A percentile compares a stretch with the other conserved stretches of the same genome.
These are phyloP conservation scores for Threskiornis aethiopicus DNA, from an alignment of 2,797 vertebrate genomes.

Conservation along the genomic window DNA sequence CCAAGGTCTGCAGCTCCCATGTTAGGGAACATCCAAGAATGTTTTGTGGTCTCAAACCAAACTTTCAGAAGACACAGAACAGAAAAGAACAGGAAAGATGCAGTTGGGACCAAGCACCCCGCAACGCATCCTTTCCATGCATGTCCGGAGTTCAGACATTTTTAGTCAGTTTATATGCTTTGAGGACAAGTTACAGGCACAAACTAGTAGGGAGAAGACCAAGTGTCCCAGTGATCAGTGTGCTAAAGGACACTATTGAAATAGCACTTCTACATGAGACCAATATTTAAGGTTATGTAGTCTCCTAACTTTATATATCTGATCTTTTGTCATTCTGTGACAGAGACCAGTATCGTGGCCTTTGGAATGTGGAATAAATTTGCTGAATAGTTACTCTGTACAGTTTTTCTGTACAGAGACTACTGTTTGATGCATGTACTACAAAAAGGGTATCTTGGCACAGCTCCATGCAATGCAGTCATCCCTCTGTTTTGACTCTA, in stretches of 20 bases:
- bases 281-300: background rate
- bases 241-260: background rate
- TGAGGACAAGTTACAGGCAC: background rate
- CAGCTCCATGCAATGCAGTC: background rate
- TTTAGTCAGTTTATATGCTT: background rate
- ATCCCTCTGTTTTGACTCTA: background rate
- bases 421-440: background rate
- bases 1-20: background rate
- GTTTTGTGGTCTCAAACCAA: background rate
- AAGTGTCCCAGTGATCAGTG: background rate
- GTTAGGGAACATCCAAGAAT: background rate
- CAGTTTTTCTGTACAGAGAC: background rate
- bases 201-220: background rate
- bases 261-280: background rate
- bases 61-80: background rate
- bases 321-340: background rate
- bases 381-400: background rate
- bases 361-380: background rate
- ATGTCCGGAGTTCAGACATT: background rate
- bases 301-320: background rate
- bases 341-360: fast-evolving
- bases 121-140: background rate
- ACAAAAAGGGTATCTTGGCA: background rate
- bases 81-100: background rate
- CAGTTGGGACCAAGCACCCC: background rate